Conservation (phyloP, 2,113 vertebrate genomes). For the Nanorana parkeri region DNA sequence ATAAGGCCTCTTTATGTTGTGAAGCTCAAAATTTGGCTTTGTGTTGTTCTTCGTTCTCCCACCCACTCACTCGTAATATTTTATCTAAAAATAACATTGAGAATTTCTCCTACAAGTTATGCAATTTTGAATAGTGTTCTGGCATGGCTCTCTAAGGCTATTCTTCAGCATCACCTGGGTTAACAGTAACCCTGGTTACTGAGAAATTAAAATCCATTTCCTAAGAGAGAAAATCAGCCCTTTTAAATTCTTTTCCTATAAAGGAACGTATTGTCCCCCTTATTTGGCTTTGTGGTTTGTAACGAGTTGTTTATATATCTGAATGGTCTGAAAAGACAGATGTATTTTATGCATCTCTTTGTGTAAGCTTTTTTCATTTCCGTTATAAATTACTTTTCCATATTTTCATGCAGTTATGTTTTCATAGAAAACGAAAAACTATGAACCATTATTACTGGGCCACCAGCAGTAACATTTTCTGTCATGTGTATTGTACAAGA, state of each 20-base stretch:
- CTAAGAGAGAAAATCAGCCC: slow-evolving; percentile 57
- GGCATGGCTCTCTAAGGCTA: neutral
- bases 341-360: slow-evolving; percentile 77
- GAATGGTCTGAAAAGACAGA: slow-evolving; percentile 74
- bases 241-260: slow-evolving; percentile 64
- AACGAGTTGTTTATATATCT: slow-evolving; percentile 74
- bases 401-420: slow-evolving; percentile 73
- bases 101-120: slow-evolving; percentile 59
- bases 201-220: slow-evolving; percentile 8
- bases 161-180: neutral
- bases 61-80: slow-evolving; percentile 55
- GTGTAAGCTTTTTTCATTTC: slow-evolving; percentile 75
- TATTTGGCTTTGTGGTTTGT: slow-evolving; percentile 67
- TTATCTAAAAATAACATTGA: slow-evolving; percentile 62
- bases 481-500: too few relatives aligned
- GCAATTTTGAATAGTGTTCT: neutral
- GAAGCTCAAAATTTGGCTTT: slow-evolving; percentile 40
- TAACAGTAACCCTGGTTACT: slow-evolving; percentile 11
- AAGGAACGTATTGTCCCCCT: slow-evolving; percentile 70
- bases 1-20: slow-evolving; percentile 57
- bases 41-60: slow-evolving; percentile 49
- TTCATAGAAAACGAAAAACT: slow-evolving; percentile 66
- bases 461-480: slow-evolving; percentile 59
- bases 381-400: slow-evolving; percentile 87
- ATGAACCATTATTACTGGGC: slow-evolving; percentile 69